Percentiles rank a stretch among this genome's conserved stretches.
These are phyloP conservation scores for Fragum whitleyi DNA, from an alignment of 2,888 invertebrate species.

Conservation along the genomic window DNA sequence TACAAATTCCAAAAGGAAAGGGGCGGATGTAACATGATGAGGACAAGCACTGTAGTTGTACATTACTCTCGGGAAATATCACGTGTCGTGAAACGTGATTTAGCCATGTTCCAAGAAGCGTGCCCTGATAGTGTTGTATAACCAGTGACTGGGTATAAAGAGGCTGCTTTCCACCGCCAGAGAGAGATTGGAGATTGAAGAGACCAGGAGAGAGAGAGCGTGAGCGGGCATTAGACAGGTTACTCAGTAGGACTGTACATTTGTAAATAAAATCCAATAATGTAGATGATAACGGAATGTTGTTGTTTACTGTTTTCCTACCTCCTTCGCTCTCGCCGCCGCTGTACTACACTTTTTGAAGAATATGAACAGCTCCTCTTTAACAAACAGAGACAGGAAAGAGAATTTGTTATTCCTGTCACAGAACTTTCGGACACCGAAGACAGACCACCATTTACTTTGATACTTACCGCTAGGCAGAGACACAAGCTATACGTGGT, in stretches of 20 bases:
- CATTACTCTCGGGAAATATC: background rate
- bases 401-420: too few species aligned
- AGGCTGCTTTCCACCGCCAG: background rate
- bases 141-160: background rate
- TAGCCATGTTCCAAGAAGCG: background rate
- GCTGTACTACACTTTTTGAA: background rate
- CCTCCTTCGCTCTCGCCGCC: constrained; percentile 4
- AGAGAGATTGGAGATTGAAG: background rate
- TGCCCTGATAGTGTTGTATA: background rate
- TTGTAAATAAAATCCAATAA: background rate
- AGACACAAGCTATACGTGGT: too few species aligned
- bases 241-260: background rate
- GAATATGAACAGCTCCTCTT: background rate
- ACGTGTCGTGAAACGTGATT: background rate
- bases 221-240: background rate
- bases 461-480: too few species aligned
- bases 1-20: background rate
- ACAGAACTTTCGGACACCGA: too few species aligned
- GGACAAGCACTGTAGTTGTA: background rate
- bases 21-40: background rate
- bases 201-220: background rate
- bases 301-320: background rate
- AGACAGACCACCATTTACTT: too few species aligned
- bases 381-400: too few species aligned
- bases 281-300: background rate